Evolutionary conservation across 1,140 invertebrate genomes (phyloP).

Genomic region (Zaprionus capensis): DNA sequence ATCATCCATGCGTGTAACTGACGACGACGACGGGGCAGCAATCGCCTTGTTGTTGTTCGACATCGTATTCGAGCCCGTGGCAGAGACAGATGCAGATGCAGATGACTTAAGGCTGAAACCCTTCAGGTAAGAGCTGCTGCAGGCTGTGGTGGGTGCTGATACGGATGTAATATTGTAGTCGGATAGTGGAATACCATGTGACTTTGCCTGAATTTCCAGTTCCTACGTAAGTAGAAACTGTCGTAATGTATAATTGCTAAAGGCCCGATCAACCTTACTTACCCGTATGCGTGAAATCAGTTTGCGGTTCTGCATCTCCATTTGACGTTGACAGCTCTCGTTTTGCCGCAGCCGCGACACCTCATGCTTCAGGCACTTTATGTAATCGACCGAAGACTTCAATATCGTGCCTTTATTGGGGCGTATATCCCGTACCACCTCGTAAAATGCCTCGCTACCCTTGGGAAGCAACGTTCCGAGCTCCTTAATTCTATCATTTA

Average conservation of each 20-base stretch:
- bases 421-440: slow-evolving; percentile 93
- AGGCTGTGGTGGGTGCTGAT: slow-evolving; percentile 64
- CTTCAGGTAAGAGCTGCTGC: slow-evolving; percentile 66
- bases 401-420: slow-evolving; percentile 98
- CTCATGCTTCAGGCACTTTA: slow-evolving; percentile 94
- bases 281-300: slow-evolving; percentile 93
- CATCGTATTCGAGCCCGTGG: slow-evolving; percentile 31
- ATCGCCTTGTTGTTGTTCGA: slow-evolving; percentile 12
- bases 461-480: slow-evolving; percentile 96
- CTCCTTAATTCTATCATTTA: slow-evolving; percentile 99
- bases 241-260: not conserved
- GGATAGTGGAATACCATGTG: slow-evolving; percentile 88
- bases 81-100: slow-evolving; percentile 3
- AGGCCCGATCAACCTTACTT: slow-evolving; percentile 34
- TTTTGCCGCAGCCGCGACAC: slow-evolving; percentile 91
- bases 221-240: slow-evolving; percentile 85
- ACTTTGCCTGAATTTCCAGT: slow-evolving; percentile 89
- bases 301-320: slow-evolving; percentile 93
- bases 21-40: not conserved
- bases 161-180: slow-evolving; percentile 85
- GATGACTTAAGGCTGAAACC: slow-evolving; percentile 40
- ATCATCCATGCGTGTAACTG: slow-evolving; percentile 55
- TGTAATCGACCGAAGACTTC: slow-evolving; percentile 98
- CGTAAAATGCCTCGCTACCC: slow-evolving; percentile 95
- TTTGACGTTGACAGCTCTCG: slow-evolving; percentile 90